Base-by-base conservation (phyloP, 1,140 invertebrate species). In the Caenorhabditis remanei region DNA sequence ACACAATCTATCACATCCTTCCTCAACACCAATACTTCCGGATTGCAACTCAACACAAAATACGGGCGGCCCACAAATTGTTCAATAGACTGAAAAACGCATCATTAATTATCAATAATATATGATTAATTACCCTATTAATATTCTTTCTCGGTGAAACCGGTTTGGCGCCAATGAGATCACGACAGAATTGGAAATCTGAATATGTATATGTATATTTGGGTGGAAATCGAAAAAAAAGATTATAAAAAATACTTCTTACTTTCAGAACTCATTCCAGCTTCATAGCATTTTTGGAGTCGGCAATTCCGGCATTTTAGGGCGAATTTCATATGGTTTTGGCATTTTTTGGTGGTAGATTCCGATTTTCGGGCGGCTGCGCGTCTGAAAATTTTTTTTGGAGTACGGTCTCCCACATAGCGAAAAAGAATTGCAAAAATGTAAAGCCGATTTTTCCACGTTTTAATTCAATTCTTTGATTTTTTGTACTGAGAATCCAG, bases 111-210 rank as follows among this genome's bases (percentile, higher is more conserved):
- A 9, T 32, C 3, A 7, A 16, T 11, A 32, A 24, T 32, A 8
- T 2, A 2, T 24, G 9, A 24, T n/a, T 1, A 24, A 8, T 65
- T 4, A 65, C 61, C 24, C 41, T 67, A 67, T 41, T n/a, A 41
- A 67, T 19, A 32, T 6, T 43, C 65, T 19, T 43, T 67, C 19
- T 67, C 32, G 32, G 21, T 16, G 41, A 24, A 4, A 7, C 40
- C 16, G 14, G 3, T 19, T 67, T 67, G 3, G 40, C 65, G 8
- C 41, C 41, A 43, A 67, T 67, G 8, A 67, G 32, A 19, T 67
- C 65, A 32, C 65, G 65, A 19, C 65, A 67, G 16, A 67, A 67
- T 46, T 67, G 65, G 40, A 67, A 67, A 19, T 67, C 65, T 67
- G 65, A 19, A 67, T 43, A 16, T 19, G 19, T 5, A 58, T 58